These are phyloP conservation scores for Zonotrichia leucophrys DNA, from an alignment of 2,113 vertebrate species.

Conservation along the genomic window DNA sequence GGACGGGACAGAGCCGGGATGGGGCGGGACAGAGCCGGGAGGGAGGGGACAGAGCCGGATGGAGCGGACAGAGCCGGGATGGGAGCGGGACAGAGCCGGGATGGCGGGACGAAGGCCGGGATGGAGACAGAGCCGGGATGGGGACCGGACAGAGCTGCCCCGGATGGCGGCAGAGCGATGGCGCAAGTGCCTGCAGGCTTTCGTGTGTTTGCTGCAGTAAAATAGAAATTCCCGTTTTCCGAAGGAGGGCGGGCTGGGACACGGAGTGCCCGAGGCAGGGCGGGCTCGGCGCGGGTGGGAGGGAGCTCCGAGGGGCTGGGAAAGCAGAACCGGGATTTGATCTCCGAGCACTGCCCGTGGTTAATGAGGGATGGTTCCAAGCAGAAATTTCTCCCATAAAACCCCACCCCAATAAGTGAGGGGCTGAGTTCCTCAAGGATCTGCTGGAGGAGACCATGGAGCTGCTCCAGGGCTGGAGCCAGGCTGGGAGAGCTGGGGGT, in stretches of 20 bases:
- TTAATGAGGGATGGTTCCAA: too few relatives aligned
- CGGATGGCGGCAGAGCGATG: too few relatives aligned
- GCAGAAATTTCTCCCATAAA: neutral
- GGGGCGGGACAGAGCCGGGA: too few relatives aligned
- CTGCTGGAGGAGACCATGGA: neutral
- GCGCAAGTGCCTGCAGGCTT: too few relatives aligned
- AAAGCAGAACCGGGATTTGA: rapidly evolving
- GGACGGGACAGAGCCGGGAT: too few relatives aligned
- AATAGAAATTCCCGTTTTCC: neutral
- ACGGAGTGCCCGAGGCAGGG: neutral
- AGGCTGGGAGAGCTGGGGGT: neutral
- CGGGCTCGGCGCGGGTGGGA: neutral
- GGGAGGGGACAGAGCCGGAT: neutral
- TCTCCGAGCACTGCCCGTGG: neutral
- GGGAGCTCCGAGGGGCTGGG: neutral
- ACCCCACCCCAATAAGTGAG: neutral
- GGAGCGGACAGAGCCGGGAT: too few relatives aligned
- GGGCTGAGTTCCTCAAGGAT: neutral
- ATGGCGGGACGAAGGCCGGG: too few relatives aligned
- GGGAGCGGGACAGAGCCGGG: too few relatives aligned
- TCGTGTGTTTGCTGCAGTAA: neutral
- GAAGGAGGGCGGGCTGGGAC: neutral
- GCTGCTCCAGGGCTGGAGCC: too few relatives aligned
- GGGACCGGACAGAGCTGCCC: neutral
- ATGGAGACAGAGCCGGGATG: too few relatives aligned